phyloP scores from a whole-genome alignment of 2,888 invertebrate species.

The Sarcophaga carnaria region DNA sequence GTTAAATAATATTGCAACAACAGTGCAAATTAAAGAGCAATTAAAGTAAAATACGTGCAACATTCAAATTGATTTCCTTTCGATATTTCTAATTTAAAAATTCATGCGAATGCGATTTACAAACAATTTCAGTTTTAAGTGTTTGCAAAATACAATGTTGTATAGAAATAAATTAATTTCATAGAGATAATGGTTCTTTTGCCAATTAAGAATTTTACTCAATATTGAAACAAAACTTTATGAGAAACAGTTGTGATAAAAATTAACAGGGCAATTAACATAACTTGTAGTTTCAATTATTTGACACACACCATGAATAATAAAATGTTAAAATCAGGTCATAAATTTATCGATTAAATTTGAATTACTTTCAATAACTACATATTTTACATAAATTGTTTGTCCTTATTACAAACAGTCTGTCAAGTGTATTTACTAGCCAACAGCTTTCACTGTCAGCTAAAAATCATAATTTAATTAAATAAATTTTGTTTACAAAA shows the following conservation, averaged over 20 bases:
- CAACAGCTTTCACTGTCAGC: too few species aligned
- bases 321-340: too few species aligned
- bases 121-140: slow-evolving; percentile 38
- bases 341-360: too few species aligned
- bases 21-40: slow-evolving; percentile 50
- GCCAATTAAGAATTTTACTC: background rate
- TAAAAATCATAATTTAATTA: too few species aligned
- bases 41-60: slow-evolving; percentile 49
- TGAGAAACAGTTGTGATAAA: background rate
- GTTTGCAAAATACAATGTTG: background rate
- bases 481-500: too few species aligned
- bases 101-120: background rate
- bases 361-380: too few species aligned
- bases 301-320: too few species aligned
- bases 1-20: slow-evolving; percentile 23
- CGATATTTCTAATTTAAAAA: background rate
- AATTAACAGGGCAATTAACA: too few species aligned
- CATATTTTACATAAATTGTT: too few species aligned
- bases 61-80: slow-evolving; percentile 39
- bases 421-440: too few species aligned
- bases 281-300: too few species aligned
- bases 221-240: background rate
- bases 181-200: background rate
- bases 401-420: too few species aligned
- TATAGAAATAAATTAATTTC: background rate